phyloP scores from a whole-genome alignment of 2,113 vertebrate genomes.

The Nothobranchius furzeri region DNA sequence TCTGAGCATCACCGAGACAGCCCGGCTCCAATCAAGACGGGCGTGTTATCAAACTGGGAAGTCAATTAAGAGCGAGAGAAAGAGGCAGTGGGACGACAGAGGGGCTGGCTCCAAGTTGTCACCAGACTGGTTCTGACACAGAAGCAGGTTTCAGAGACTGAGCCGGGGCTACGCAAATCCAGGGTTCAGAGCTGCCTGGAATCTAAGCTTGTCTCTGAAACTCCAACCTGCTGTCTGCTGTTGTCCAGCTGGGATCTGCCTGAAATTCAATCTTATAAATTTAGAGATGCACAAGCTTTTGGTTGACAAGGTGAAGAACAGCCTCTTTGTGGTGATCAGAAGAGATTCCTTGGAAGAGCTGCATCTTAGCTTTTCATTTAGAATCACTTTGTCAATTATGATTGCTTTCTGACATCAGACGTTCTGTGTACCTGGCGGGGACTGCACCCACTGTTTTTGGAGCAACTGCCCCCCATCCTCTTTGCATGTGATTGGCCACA shows the following conservation, averaged over 20 bases:
- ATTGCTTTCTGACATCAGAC: no score
- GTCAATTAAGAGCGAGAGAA: slow-evolving; percentile 77
- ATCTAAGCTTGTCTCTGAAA: slow-evolving; percentile 44
- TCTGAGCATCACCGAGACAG: slow-evolving; percentile 80
- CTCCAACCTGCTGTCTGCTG: slow-evolving; percentile 13
- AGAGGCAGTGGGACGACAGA: slow-evolving; percentile 38
- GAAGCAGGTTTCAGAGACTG: slow-evolving; percentile 56
- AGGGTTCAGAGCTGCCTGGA: slow-evolving; percentile 29
- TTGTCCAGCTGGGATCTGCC: neutral
- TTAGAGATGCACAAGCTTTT: no score
- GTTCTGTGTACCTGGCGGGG: no score
- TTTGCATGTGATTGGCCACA: no score
- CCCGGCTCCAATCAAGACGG: slow-evolving; percentile 80
- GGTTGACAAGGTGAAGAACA: no score
- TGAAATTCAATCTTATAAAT: no score
- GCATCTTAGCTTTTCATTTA: no score
- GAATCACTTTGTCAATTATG: no score
- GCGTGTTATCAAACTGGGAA: slow-evolving; percentile 81
- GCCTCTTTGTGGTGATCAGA: no score
- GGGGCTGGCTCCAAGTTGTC: slow-evolving; percentile 75
- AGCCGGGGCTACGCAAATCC: slow-evolving; percentile 62
- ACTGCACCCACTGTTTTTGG: no score
- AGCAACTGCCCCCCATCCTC: no score
- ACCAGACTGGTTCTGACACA: slow-evolving; percentile 68
- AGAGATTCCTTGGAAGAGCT: no score